Evolutionary conservation across 2,113 vertebrate species (phyloP).

Genomic region (Balaeniceps rex): DNA sequence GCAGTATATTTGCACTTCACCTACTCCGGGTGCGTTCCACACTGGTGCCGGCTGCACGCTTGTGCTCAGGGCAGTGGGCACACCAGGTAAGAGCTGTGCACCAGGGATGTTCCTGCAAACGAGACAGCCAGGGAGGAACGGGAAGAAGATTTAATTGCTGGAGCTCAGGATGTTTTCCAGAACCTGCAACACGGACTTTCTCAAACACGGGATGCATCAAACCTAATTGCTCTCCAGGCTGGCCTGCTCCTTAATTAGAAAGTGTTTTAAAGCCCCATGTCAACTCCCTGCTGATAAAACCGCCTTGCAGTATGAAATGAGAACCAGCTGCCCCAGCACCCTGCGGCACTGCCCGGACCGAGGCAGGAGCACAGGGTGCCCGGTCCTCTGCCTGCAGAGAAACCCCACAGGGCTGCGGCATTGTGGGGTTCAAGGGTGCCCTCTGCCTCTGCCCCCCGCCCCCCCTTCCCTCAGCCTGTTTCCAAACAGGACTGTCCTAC

Average conservation of each 20-base stretch:
- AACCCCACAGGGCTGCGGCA: accelerated
- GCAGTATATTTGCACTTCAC: not conserved
- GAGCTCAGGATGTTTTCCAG: conserved; percentile 25
- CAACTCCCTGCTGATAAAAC: not conserved
- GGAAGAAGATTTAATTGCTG: conserved; percentile 35
- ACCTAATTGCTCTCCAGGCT: conserved; percentile 66
- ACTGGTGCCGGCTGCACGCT: not conserved
- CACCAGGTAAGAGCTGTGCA: not conserved
- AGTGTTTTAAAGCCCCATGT: conserved; percentile 44
- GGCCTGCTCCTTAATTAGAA: conserved; percentile 65
- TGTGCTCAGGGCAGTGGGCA: not conserved
- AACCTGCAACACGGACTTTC: conserved; percentile 12
- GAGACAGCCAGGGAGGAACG: not conserved
- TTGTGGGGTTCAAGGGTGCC: not conserved
- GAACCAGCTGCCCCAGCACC: not conserved
- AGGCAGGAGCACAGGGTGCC: not conserved
- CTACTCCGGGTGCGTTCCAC: not conserved
- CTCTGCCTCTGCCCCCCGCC: not conserved
- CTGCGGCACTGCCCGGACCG: not conserved
- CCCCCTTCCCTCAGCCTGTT: not conserved
- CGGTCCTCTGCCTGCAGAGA: not conserved
- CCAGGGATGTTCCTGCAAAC: not conserved
- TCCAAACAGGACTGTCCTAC: not conserved
- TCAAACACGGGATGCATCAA: conserved; percentile 36
- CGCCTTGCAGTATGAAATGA: not conserved